Base-by-base conservation (phyloP, 2,797 vertebrate genomes). In the Pterois miles region DNA sequence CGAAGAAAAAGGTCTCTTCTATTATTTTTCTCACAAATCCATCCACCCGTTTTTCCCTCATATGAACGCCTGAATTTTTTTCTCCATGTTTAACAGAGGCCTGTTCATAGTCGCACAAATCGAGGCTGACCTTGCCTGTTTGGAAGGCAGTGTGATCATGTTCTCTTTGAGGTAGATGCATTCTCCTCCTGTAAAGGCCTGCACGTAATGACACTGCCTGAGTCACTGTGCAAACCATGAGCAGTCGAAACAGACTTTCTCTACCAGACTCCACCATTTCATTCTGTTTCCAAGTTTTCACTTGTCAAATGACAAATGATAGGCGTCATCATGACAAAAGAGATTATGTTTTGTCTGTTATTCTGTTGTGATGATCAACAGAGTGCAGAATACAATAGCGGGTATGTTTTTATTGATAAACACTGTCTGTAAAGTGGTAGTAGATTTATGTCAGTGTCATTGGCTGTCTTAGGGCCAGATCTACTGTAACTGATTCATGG, bases 261-360 rank as follows among this genome's bases (percentile, higher is more conserved):
- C 14, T 25, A 29, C 13, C 12, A 8, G 38, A 52, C 38, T 58
- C 8, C 43, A 20, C 25, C 46, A 64, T 72, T 52, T 65, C 25
- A 23, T 68, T 60, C 8, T 64, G 9, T 76, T 76, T 67, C 25
- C 14, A 20, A 59, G 34, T 48, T 62, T 23, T 65, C 38, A 54
- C 10, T 40, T 59, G 25, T 54, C 31, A 50, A 52, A 73, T 71
- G 16, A 54, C 23, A 70, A 53, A 40, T 11, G n/a, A 62, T 14
- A 11, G 6, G 2, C 58, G 40, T 76, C 70, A 65, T 53, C 22
- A 27, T 50, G 25, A 59, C 43, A 31, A 65, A 52, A 65, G 13
- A 54, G 23, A 80, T 63, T 22, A 11, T 33, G 48, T 53, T 74
- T 58, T 11, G 12, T 59, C 31, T 25, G 40, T 20, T 53, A 40